Evolutionary conservation across 2,888 invertebrate genomes (phyloP).

Genomic region (Spisula subtruncata): DNA sequence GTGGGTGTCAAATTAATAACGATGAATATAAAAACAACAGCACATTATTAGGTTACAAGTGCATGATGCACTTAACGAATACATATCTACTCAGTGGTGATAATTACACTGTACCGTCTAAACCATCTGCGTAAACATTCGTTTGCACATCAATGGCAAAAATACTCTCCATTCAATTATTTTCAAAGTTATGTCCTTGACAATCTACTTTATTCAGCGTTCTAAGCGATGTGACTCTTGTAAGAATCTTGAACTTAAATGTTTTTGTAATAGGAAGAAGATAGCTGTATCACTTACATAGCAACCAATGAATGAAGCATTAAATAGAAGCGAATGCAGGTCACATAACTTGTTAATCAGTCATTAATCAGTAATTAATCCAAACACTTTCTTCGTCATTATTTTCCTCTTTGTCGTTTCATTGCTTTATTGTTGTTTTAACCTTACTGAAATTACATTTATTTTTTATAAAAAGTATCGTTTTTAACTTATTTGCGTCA

Average conservation of each 20-base stretch:
- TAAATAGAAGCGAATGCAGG: not conserved
- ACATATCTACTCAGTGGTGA: no score
- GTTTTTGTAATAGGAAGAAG: slow-evolving; percentile 13
- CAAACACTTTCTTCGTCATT: not conserved
- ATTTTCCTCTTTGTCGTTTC: not conserved
- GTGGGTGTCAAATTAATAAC: no score
- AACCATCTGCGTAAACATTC: not conserved
- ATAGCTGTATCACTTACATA: not conserved
- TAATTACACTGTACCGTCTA: not conserved
- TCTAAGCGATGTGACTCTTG: not conserved
- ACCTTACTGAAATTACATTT: no score
- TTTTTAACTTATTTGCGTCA: no score
- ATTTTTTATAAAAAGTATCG: no score
- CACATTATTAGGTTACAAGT: no score
- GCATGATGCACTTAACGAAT: no score
- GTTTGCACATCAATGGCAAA: not conserved
- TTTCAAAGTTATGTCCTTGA: not conserved
- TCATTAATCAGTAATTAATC: no score
- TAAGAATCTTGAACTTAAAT: not conserved
- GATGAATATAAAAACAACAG: no score
- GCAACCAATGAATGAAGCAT: not conserved
- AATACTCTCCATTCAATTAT: not conserved
- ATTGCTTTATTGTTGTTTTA: no score
- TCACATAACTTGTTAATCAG: not conserved
- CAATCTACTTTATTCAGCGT: not conserved